Conservation (phyloP, 2,888 invertebrate species). For the Orchestes rusci region DNA sequence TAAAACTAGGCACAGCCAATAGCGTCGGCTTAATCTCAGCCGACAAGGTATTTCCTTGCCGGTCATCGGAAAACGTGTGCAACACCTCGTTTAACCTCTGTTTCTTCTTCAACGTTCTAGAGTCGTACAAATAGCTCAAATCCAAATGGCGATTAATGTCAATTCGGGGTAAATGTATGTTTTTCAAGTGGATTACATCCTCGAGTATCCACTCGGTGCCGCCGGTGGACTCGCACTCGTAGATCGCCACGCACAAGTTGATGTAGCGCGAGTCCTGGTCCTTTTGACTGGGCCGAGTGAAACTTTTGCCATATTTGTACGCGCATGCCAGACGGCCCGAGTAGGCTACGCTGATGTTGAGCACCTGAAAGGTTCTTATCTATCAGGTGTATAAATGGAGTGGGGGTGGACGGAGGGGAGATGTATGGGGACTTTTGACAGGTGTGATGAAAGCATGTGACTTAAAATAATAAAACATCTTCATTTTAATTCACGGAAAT, state of each 20-base stretch:
- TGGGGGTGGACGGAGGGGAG: too few relatives aligned
- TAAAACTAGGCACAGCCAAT: constrained; percentile 84
- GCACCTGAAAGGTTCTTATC: too few relatives aligned
- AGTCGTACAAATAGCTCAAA: constrained; percentile 74
- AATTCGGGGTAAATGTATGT: constrained; percentile 80
- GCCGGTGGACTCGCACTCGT: constrained; percentile 98
- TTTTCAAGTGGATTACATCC: constrained; percentile 89
- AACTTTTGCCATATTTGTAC: constrained; percentile 88
- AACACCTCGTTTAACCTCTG: constrained; percentile 74
- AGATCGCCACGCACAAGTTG: constrained; percentile 90
- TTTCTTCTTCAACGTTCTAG: constrained; percentile 72
- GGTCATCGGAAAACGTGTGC: constrained; percentile 74
- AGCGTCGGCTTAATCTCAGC: constrained; percentile 47
- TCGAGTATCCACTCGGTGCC: constrained; percentile 92
- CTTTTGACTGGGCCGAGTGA: constrained; percentile 69
- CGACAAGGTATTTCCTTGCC: constrained; percentile 41
- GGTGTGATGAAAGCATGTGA: too few relatives aligned
- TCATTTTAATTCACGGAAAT: too few relatives aligned
- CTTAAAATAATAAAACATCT: too few relatives aligned
- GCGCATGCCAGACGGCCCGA: constrained; percentile 96
- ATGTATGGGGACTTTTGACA: too few relatives aligned
- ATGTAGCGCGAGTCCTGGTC: constrained; percentile 78
- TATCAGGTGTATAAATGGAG: too few relatives aligned
- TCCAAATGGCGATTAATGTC: constrained; percentile 77
- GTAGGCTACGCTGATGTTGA: constrained; percentile 95